A percentile compares a stretch with the other conserved stretches of the same genome.
phyloP scores from a whole-genome alignment of 2,888 invertebrate species.

The Amphipoea lucens region DNA sequence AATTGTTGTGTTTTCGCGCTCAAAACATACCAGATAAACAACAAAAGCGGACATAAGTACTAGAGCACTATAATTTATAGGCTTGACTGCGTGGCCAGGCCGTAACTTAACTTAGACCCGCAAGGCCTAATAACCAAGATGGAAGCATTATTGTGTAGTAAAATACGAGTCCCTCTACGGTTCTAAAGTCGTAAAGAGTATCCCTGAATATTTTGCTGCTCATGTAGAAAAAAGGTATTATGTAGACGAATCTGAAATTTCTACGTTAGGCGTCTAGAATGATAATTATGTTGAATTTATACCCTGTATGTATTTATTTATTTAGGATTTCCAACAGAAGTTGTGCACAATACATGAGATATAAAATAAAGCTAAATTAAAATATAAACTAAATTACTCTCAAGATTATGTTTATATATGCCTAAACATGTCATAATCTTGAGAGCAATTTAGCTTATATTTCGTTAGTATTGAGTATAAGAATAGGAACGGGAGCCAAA shows the following conservation, averaged over 20 bases:
- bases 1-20: conserved; percentile 56
- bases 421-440: not conserved
- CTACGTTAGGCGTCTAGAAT: no score
- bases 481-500: not conserved
- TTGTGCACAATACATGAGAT: no score
- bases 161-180: conserved; percentile 53
- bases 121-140: conserved; percentile 50
- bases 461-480: not conserved
- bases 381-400: no score
- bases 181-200: conserved; percentile 53
- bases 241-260: not conserved
- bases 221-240: conserved; percentile 26
- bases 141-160: conserved; percentile 47
- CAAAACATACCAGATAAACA: conserved; percentile 57
- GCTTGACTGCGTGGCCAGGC: conserved; percentile 32
- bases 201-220: conserved; percentile 48
- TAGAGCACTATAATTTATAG: conserved; percentile 57
- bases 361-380: no score
- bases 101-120: conserved; percentile 43
- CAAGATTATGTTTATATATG: no score
- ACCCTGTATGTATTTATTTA: not conserved
- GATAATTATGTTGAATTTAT: not conserved
- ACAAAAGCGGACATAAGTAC: conserved; percentile 47
- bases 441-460: not conserved
- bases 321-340: no score